Percentiles rank a stretch among this genome's conserved stretches.
phyloP scores from a whole-genome alignment of 2,797 vertebrate genomes.

The Lacerta viridis region DNA sequence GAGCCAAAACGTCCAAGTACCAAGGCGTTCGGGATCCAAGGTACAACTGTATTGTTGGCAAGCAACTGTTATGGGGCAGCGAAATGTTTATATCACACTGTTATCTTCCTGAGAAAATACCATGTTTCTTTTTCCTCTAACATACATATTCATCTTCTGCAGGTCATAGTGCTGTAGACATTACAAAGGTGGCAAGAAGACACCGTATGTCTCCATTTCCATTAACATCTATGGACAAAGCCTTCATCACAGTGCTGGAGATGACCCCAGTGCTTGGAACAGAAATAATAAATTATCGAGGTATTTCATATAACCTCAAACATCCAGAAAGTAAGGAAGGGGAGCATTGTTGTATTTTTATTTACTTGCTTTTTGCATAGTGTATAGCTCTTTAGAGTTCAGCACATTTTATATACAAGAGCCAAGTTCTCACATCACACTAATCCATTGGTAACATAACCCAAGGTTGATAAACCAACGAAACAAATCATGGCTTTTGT shows the following conservation, averaged over 20 bases:
- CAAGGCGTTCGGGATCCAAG: too few relatives aligned
- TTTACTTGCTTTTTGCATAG: conserved; percentile 11
- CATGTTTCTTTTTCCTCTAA: conserved; percentile 40
- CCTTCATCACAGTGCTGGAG: conserved; percentile 98
- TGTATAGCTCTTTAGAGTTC: neutral
- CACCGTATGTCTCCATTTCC: conserved; percentile 99
- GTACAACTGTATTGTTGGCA: neutral
- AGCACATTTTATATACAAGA: neutral
- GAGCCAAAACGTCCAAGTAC: too few relatives aligned
- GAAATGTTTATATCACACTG: neutral
- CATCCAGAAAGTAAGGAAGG: conserved; percentile 9
- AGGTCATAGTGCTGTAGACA: conserved; percentile 99
- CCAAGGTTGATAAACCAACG: too few relatives aligned
- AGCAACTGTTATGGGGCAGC: neutral
- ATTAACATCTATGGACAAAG: conserved; percentile 99
- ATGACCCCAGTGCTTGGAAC: conserved; percentile 98
- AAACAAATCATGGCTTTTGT: too few relatives aligned
- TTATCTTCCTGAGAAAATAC: neutral
- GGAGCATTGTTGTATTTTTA: neutral
- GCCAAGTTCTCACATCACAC: too few relatives aligned
- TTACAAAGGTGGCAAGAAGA: conserved; percentile 97
- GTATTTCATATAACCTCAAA: conserved; percentile 73
- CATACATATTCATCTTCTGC: conserved; percentile 54
- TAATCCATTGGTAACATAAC: too few relatives aligned
- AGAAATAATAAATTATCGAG: conserved; percentile 98